Evolutionary conservation across 2,113 vertebrate genomes (phyloP).

Genomic region (Nettapus auritus): DNA sequence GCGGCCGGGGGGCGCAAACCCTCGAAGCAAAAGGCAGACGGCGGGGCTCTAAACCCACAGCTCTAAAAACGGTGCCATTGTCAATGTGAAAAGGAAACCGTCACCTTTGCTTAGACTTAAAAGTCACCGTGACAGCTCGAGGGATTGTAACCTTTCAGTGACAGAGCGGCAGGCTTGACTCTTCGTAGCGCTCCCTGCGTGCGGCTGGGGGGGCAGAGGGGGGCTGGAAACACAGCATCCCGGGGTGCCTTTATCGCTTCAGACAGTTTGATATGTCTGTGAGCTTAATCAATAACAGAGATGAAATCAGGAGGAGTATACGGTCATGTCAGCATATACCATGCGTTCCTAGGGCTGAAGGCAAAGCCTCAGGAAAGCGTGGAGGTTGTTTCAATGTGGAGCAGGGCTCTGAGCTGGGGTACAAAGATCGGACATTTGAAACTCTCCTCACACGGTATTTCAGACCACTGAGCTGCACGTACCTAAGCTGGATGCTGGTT

Average conservation of each 20-base stretch:
- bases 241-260: slow-evolving; percentile 57
- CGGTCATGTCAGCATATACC: slow-evolving; percentile 40
- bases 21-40: background rate
- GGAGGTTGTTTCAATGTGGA: background rate
- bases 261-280: slow-evolving; percentile 64
- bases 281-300: slow-evolving; percentile 70
- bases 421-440: background rate
- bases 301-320: slow-evolving; percentile 62
- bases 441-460: background rate
- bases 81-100: slow-evolving; percentile 10
- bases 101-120: slow-evolving; percentile 45
- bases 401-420: background rate
- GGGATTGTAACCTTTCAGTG: slow-evolving; percentile 55
- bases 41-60: background rate
- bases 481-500: background rate
- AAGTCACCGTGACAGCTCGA: slow-evolving; percentile 38
- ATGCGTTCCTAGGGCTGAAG: slow-evolving; percentile 36
- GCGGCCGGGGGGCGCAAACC: background rate
- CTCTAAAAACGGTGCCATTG: background rate
- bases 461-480: background rate
- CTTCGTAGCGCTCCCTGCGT: slow-evolving; percentile 58
- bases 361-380: background rate
- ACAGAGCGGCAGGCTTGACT: slow-evolving; percentile 2
- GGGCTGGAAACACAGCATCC: slow-evolving; percentile 67
- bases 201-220: slow-evolving; percentile 58